Percentiles rank a stretch among this genome's conserved stretches.
These are phyloP conservation scores for Corythaeola cristata DNA, from an alignment of 2,113 vertebrate genomes.

Conservation along the genomic window DNA sequence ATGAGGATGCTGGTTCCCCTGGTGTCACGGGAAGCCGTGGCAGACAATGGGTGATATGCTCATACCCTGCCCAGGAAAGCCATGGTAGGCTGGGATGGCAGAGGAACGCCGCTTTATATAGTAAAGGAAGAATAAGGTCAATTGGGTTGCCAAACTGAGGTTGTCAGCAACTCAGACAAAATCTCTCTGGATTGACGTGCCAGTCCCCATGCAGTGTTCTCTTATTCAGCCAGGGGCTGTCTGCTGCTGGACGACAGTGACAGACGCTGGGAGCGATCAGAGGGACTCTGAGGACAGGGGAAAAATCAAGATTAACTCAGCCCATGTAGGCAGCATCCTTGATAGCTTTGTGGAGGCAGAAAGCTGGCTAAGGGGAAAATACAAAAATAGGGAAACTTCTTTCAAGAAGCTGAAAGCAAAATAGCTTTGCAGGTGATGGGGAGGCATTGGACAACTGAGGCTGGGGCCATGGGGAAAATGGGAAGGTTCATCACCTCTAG, in stretches of 20 bases:
- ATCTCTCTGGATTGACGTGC: neutral
- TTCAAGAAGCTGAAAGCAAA: neutral
- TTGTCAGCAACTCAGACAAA: neutral
- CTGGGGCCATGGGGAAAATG: neutral
- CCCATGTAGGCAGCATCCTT: neutral
- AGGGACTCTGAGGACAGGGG: neutral
- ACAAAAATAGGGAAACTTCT: neutral
- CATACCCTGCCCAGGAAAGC: neutral
- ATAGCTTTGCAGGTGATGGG: neutral
- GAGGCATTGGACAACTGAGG: neutral
- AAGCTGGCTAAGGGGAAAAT: neutral
- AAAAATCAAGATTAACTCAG: neutral
- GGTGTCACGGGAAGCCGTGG: rapidly evolving
- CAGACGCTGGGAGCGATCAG: neutral
- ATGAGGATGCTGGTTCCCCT: neutral
- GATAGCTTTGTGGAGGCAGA: neutral
- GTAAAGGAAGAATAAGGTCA: neutral
- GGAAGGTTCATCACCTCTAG: neutral
- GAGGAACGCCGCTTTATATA: neutral
- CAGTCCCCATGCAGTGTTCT: neutral
- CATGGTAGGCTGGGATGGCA: neutral
- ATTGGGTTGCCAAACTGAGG: neutral
- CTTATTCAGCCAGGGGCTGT: neutral
- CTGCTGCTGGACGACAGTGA: neutral
- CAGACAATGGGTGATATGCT: neutral